These are phyloP conservation scores for Centruroides sculpturatus DNA, from an alignment of 1,140 invertebrate species.

Conservation along the genomic window DNA sequence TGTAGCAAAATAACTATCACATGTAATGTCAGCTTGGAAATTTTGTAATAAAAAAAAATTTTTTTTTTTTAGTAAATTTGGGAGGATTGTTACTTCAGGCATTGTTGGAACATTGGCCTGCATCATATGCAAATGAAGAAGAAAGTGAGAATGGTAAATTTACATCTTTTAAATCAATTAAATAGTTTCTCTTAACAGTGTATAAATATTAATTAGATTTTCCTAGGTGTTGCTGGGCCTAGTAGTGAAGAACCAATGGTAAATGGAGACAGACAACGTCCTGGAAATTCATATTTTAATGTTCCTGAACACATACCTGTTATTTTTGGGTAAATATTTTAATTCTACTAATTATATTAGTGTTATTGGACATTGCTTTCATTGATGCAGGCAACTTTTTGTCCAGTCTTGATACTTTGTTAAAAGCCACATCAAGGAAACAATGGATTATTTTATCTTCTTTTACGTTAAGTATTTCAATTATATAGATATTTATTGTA, in stretches of 20 bases:
- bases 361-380: no score
- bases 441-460: no score
- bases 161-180: not conserved
- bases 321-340: constrained; percentile 64
- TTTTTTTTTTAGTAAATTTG: constrained; percentile 68
- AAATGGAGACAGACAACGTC: constrained; percentile 1
- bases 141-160: constrained; percentile 26
- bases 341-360: not conserved
- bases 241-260: not conserved
- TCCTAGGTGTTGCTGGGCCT: not conserved
- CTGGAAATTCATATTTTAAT: constrained; percentile 64
- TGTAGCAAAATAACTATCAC: not conserved
- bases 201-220: not conserved
- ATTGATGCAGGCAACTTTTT: no score
- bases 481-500: no score
- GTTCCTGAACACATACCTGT: constrained; percentile 92
- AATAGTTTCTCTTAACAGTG: not conserved
- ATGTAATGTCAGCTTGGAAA: not conserved
- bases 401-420: no score
- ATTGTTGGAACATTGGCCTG: constrained; percentile 88
- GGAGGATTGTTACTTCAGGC: constrained; percentile 87
- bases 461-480: no score
- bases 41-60: not conserved
- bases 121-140: constrained; percentile 42
- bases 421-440: no score